These are phyloP conservation scores for Clostera curtula DNA, from an alignment of 2,888 invertebrate species.

Conservation along the genomic window DNA sequence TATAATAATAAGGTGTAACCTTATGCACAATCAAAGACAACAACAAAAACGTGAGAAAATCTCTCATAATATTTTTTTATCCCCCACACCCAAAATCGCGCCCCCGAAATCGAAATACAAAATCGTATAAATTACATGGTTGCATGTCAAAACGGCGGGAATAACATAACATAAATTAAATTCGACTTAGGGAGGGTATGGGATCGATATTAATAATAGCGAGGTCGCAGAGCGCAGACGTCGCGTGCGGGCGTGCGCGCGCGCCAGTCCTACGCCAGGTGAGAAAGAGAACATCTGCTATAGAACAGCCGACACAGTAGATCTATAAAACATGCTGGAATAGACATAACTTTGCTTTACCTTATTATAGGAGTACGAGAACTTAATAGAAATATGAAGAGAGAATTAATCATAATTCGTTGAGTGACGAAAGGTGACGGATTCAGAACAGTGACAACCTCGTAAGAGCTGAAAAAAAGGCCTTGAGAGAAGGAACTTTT, in stretches of 20 bases:
- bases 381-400: too few relatives aligned
- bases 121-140: conserved; percentile 20
- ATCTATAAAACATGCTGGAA: conserved; percentile 12
- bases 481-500: too few relatives aligned
- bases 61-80: neutral
- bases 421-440: too few relatives aligned
- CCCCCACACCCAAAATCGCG: neutral
- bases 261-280: conserved; percentile 53
- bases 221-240: conserved; percentile 18
- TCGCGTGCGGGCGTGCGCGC: conserved; percentile 37
- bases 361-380: too few relatives aligned
- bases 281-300: conserved; percentile 58
- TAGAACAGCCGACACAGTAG: conserved; percentile 7
- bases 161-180: conserved; percentile 34
- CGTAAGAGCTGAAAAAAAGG: too few relatives aligned
- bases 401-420: too few relatives aligned
- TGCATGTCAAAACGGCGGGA: conserved; percentile 28
- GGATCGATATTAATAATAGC: conserved; percentile 25
- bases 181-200: conserved; percentile 28
- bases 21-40: too few relatives aligned
- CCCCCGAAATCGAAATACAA: too few relatives aligned
- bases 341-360: neutral
- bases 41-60: neutral
- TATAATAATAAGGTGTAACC: too few relatives aligned
- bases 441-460: too few relatives aligned